Percentiles rank a stretch among this genome's conserved stretches.
Evolutionary conservation across 1,140 invertebrate species (phyloP).

Genomic region (Formica exsecta): DNA sequence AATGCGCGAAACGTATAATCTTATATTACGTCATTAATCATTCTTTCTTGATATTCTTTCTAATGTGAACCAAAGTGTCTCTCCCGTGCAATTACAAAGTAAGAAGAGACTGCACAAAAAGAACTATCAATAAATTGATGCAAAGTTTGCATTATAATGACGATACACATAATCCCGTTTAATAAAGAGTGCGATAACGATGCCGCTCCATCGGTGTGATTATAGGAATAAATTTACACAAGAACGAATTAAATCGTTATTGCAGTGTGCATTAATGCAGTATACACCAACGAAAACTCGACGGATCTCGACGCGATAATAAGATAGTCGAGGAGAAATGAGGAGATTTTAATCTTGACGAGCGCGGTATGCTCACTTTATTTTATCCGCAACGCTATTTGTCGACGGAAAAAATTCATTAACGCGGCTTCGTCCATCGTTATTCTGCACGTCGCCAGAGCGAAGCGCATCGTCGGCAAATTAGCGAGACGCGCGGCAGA

Average conservation of each 20-base stretch:
- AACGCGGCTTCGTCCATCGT: slow-evolving; percentile 19
- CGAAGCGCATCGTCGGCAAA: slow-evolving; percentile 3
- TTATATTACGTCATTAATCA: not conserved
- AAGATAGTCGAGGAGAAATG: slow-evolving; percentile 29
- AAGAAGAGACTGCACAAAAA: not conserved
- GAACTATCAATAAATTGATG: not conserved
- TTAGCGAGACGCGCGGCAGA: not conserved
- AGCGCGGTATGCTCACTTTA: not conserved
- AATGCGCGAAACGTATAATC: slow-evolving; percentile 26
- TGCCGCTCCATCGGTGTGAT: not conserved
- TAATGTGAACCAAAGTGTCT: not conserved
- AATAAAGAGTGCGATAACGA: slow-evolving; percentile 1
- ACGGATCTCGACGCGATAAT: slow-evolving; percentile 14
- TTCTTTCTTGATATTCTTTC: not conserved
- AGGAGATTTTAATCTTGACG: slow-evolving; percentile 52
- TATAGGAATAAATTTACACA: not conserved
- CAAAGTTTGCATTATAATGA: not conserved
- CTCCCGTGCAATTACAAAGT: not conserved
- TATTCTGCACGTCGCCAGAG: slow-evolving; percentile 5
- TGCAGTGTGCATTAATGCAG: slow-evolving; percentile 3
- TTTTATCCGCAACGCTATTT: slow-evolving; percentile 1
- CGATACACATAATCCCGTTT: not conserved
- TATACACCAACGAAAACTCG: not conserved
- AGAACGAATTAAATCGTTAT: slow-evolving; percentile 31
- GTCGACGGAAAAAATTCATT: slow-evolving; percentile 51